A percentile compares a stretch with the other conserved stretches of the same genome.
phyloP scores from a whole-genome alignment of 2,888 invertebrate genomes.

The Timema podura region DNA sequence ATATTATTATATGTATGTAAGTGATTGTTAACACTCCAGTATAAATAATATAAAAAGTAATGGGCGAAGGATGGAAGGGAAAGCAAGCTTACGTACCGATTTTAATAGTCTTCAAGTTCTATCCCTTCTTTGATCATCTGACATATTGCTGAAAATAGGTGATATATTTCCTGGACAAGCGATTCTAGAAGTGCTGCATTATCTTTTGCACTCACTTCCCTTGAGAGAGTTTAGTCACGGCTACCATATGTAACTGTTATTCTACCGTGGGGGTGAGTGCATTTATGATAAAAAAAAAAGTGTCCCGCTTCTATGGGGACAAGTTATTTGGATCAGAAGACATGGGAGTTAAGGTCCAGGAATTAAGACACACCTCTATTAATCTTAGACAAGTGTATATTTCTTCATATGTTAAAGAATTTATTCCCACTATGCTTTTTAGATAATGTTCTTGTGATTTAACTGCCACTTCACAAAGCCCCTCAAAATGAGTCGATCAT shows the following conservation, averaged over 20 bases:
- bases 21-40: no score
- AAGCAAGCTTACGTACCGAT: no score
- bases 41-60: no score
- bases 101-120: conserved; percentile 17
- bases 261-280: conserved; percentile 28
- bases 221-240: conserved; percentile 22
- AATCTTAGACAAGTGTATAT: conserved; percentile 30
- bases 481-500: conserved; percentile 39
- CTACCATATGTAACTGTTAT: conserved; percentile 24
- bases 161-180: conserved; percentile 35
- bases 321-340: conserved; percentile 34
- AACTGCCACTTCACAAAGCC: conserved; percentile 40
- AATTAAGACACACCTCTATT: conserved; percentile 38
- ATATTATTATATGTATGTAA: no score
- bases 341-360: conserved; percentile 36
- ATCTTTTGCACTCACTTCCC: conserved; percentile 30
- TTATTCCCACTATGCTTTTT: conserved; percentile 26
- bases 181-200: conserved; percentile 32
- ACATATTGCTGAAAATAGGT: conserved; percentile 27
- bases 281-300: conserved; percentile 36
- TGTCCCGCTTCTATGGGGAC: conserved; percentile 37
- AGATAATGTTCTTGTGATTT: conserved; percentile 37
- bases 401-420: conserved; percentile 34
- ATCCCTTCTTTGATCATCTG: conserved; percentile 25
- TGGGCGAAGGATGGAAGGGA: no score